Base-by-base conservation (phyloP, 1,140 invertebrate genomes). In the Listronotus oregonensis region DNA sequence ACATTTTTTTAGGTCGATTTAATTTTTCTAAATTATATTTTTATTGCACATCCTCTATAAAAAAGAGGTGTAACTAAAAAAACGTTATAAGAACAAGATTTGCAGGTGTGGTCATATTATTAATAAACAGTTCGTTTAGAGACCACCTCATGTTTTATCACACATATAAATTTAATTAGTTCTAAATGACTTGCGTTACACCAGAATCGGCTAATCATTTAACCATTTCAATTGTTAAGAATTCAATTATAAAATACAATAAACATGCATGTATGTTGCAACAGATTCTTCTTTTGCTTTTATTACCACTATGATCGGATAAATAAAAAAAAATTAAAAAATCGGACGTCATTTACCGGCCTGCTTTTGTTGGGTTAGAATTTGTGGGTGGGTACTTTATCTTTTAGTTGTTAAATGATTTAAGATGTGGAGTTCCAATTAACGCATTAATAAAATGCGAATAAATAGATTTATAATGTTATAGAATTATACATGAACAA, bases 171-270 rank as follows among this genome's bases (percentile, higher is more conserved):
- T 73, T 73, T 73, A 73, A 73, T 73, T 73, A 73, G 60, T 64
- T 70, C 67, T 68, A 73, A 73, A 73, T 73, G 72, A 73, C 72
- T 73, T 73, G 72, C 70, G 64, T 67, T 73, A 52, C 58, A 58
- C 59, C 49, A 32, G 44, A 59, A 54, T 65, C 67, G 59, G 62
- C 67, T 66, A 73, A 73, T 68, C 70, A 73, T 73, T 73, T 71
- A 71, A 69, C 63, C 65, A 66, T 73, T 72, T 64, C 65, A 57
- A 70, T 68, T 71, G 65, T 68, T 44, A 64, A 67, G 71, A 72
- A 73, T 73, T 73, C 72, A 73, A 73, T 73, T 73, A 73, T 73
- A 65, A 67, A 71, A 65, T 64, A 73, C 72, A 73, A 73, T 70
- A 69, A 68, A 71, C 66, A 68, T 66, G 66, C 70, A 72, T 73